A percentile compares a stretch with the other conserved stretches of the same genome.
Evolutionary conservation across 1,140 invertebrate species (phyloP).

Genomic region (Scylla paramamosain): DNA sequence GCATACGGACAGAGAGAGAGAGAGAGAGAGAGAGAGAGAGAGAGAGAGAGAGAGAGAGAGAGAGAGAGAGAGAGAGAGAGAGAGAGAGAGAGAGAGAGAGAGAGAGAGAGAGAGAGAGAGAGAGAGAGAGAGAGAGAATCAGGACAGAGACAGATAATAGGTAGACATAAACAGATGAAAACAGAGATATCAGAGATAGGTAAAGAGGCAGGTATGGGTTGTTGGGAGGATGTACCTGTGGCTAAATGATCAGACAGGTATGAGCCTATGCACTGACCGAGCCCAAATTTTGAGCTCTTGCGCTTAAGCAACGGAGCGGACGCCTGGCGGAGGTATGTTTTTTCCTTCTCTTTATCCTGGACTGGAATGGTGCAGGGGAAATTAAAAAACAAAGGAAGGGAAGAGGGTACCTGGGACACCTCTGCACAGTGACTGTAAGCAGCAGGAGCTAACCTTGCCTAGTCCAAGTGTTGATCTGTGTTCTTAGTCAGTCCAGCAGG

Average conservation of each 20-base stretch:
- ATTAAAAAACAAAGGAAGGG: slow-evolving; percentile 49
- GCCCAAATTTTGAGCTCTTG: slow-evolving; percentile 94
- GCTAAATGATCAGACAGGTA: slow-evolving; percentile 78
- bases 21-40: no score
- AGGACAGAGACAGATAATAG: no score
- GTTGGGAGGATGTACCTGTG: slow-evolving; percentile 51
- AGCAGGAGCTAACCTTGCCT: neutral
- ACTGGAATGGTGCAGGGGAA: slow-evolving; percentile 68
- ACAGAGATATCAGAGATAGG: no score
- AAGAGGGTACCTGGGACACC: neutral
- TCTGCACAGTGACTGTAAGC: neutral
- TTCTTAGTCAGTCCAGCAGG: neutral
- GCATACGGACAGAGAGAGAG: no score
- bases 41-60: neutral
- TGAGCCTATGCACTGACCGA: slow-evolving; percentile 90
- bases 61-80: neutral
- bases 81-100: neutral
- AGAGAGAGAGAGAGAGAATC: no score
- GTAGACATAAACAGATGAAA: no score
- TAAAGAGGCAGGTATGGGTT: neutral
- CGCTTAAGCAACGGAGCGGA: slow-evolving; percentile 93
- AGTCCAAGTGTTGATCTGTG: neutral
- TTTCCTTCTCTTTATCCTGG: slow-evolving; percentile 88
- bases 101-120: no score
- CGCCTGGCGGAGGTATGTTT: slow-evolving; percentile 92